Conservation (phyloP, 2,113 vertebrate genomes). For the Anoura caudifer region DNA sequence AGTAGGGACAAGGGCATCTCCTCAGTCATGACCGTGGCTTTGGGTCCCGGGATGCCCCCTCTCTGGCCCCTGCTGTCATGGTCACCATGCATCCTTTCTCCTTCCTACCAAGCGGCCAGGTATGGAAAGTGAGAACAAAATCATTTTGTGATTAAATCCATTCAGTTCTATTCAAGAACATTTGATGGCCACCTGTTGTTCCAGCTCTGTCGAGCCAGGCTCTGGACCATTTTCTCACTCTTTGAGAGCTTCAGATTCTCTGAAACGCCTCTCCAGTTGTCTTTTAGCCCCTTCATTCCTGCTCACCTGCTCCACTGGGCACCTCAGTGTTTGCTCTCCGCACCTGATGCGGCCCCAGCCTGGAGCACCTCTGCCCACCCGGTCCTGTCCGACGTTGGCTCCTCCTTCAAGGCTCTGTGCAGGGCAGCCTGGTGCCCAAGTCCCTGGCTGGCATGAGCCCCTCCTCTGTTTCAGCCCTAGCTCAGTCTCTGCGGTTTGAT, state of each 20-base stretch:
- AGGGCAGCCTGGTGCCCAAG: accelerated
- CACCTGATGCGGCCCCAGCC: neutral
- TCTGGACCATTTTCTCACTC: neutral
- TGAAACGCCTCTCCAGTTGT: accelerated
- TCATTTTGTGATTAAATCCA: neutral
- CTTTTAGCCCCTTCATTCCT: neutral
- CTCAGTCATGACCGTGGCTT: neutral
- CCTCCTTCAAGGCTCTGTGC: neutral
- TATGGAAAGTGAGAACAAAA: neutral
- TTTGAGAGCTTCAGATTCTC: neutral
- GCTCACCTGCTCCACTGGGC: no score
- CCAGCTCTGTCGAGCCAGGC: neutral
- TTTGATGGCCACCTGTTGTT: neutral
- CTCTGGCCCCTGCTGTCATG: neutral
- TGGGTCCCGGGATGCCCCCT: neutral
- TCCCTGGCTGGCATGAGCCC: accelerated
- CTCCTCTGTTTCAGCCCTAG: accelerated
- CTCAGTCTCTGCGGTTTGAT: neutral
- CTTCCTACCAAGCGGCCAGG: no score
- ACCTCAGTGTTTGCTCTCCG: no score
- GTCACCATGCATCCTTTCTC: neutral
- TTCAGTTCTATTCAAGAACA: neutral
- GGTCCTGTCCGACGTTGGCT: neutral
- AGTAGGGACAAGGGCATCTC: neutral
- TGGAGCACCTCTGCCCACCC: accelerated